These are phyloP conservation scores for Dasypogon diadema DNA, from an alignment of 2,888 invertebrate genomes.

Conservation along the genomic window DNA sequence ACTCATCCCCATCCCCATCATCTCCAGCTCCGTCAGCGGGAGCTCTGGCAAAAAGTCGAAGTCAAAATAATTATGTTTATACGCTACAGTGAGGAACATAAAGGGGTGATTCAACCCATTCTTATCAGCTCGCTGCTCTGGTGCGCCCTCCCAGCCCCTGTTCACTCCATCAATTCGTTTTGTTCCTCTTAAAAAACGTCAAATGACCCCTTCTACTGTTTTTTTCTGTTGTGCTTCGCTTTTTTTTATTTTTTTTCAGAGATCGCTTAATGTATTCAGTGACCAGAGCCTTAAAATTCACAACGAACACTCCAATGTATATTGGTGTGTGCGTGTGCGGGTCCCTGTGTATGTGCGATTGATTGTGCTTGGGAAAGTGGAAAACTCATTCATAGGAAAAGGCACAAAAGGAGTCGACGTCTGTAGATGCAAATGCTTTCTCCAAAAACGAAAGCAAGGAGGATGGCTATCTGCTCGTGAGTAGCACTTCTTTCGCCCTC, in stretches of 20 bases:
- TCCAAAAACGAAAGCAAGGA: conserved; percentile 22
- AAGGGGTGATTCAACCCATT: conserved; percentile 47
- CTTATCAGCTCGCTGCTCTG: conserved; percentile 10
- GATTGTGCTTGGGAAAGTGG: conserved; percentile 45
- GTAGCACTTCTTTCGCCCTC: neutral
- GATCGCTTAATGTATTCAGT: conserved; percentile 55
- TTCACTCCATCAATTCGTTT: conserved; percentile 14
- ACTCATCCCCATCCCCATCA: neutral
- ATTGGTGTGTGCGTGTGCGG: neutral
- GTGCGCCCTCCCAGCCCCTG: neutral
- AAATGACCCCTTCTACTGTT: conserved; percentile 39
- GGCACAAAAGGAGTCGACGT: conserved; percentile 39
- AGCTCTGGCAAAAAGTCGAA: conserved; percentile 38
- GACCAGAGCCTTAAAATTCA: conserved; percentile 54
- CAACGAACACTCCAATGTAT: conserved; percentile 4
- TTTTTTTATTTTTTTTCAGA: conserved; percentile 29
- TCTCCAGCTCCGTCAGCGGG: no score
- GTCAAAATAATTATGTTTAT: conserved; percentile 47
- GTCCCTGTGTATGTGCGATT: conserved; percentile 2
- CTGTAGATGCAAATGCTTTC: conserved; percentile 42
- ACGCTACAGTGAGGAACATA: conserved; percentile 41
- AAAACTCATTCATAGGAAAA: conserved; percentile 43
- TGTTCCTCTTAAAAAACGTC: conserved; percentile 28
- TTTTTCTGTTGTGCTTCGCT: conserved; percentile 4
- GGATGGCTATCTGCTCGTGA: conserved; percentile 32